phyloP scores from a whole-genome alignment of 2,797 vertebrate genomes.

The Gambusia yucatana region DNA sequence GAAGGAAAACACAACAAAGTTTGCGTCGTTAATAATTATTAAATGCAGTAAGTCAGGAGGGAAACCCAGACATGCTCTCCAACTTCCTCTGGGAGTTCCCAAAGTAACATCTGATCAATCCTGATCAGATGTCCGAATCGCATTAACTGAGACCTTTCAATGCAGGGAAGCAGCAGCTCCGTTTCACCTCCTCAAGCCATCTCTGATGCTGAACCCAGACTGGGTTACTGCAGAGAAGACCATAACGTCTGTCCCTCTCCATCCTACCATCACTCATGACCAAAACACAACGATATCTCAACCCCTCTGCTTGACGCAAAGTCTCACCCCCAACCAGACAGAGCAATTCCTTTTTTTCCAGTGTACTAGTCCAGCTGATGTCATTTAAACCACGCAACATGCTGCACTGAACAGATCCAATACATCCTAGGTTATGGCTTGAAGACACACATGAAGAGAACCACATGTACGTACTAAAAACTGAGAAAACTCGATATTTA shows the following conservation, averaged over 20 bases:
- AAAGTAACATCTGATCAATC: neutral
- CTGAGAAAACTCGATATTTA: neutral
- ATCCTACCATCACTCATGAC: too few species aligned
- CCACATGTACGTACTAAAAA: neutral
- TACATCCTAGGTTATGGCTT: neutral
- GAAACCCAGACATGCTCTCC: neutral
- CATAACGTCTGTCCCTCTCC: too few species aligned
- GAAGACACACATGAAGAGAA: neutral
- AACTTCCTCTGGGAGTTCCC: neutral
- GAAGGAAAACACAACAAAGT: neutral
- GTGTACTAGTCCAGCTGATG: neutral
- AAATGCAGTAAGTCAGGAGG: neutral
- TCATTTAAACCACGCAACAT: neutral
- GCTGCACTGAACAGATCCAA: neutral
- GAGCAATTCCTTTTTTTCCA: too few species aligned
- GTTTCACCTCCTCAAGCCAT: neutral
- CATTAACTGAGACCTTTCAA: neutral
- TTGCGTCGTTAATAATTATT: neutral
- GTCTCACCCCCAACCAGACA: too few species aligned
- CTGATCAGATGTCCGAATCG: neutral
- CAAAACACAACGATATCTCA: too few species aligned
- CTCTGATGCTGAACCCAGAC: neutral
- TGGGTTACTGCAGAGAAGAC: too few species aligned
- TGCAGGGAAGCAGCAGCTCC: neutral
- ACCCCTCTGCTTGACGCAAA: too few species aligned